These are phyloP conservation scores for Tinamus guttatus DNA, from an alignment of 2,113 vertebrate species.

Conservation along the genomic window DNA sequence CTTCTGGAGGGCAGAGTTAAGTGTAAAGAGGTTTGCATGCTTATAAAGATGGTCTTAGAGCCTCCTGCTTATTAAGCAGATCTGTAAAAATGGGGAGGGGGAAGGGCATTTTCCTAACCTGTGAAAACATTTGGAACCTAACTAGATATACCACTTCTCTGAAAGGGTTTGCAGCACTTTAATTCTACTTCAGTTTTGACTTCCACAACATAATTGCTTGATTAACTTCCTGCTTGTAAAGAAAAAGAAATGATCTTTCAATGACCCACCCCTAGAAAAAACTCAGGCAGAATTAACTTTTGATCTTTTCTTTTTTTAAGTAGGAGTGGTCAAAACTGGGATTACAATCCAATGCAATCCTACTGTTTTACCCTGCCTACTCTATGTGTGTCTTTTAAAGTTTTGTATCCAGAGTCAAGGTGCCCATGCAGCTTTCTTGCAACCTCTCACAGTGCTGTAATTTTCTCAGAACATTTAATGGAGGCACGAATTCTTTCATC, in stretches of 20 bases:
- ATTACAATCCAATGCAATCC: background rate
- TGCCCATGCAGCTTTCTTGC: background rate
- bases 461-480: background rate
- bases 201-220: background rate
- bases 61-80: background rate
- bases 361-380: background rate
- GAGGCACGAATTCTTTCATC: background rate
- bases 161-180: background rate
- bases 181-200: background rate
- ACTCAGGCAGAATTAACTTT: background rate
- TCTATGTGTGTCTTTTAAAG: background rate
- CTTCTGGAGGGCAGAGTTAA: background rate
- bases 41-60: background rate
- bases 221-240: background rate
- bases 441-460: background rate
- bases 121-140: background rate
- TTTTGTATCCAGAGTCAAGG: background rate
- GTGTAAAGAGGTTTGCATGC: background rate
- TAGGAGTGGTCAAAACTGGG: background rate
- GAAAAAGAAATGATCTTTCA: background rate
- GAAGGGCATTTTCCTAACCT: background rate
- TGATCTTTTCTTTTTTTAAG: background rate
- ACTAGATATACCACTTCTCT: background rate
- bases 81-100: background rate
- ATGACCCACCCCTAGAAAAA: background rate